Base-by-base conservation (phyloP, 2,113 vertebrate genomes). In the Cygnus atratus region DNA sequence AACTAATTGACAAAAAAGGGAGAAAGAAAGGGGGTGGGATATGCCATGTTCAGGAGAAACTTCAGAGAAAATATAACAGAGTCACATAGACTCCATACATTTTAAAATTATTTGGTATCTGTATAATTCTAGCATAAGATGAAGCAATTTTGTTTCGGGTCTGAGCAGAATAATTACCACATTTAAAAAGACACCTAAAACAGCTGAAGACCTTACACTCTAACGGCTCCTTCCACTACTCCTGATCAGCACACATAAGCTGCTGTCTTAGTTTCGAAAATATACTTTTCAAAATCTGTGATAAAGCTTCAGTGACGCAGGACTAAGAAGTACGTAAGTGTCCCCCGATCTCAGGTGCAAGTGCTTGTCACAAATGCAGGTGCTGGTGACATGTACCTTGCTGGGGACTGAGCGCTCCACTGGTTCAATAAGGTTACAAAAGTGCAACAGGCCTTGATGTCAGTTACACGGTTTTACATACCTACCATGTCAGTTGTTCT, bases 341-440 rank as follows among this genome's bases (percentile, higher is more conserved):
- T 97, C 97, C 96, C 82, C 11, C 75, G 88, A 95, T 77, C 96
- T 92, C 90, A 96, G 96, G 95, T 96, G 80, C 87, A 96, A 77
- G 80, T 62, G 78, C 91, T 95, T 95, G 95, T 97, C 96, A 97
- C 92, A 82, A 95, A 97, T 93, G 92, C 84, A 95, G 97, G 97
- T 93, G 66, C 88, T 78, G 94, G 93, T 88, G 96, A 97, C 96
- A 96, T 59, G 74, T 88, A 66, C 44, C 84, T 96, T 97, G 58
- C 96, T 41, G 54, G 97, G 96, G 96, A 97, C 79, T 71, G 59
- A 95, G 96, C 26, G 94, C 97, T 98, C 93, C 95, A 96, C 92
- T 97, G 97, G 96, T 93, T 98, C 95, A 97, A 96, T 95, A 95
- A 98, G 97, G 96, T 93, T 97, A 97, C 95, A 97, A 94, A 97